These are phyloP conservation scores for Arremon aurantiirostris DNA, from an alignment of 2,797 vertebrate species.

Conservation along the genomic window DNA sequence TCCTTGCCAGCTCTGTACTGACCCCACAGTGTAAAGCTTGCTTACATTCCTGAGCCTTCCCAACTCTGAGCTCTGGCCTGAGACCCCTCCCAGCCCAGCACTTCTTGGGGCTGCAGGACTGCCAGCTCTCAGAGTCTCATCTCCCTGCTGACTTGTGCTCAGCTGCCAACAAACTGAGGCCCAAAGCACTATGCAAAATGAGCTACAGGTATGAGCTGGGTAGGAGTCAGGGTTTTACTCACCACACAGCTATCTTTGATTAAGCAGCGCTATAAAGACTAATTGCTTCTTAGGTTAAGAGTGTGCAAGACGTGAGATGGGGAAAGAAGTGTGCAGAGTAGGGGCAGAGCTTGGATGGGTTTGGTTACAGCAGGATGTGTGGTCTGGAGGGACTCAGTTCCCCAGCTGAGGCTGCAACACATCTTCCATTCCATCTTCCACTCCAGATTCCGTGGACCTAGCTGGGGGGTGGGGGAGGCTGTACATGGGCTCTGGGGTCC, in stretches of 20 bases:
- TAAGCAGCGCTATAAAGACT: neutral
- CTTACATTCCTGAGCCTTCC: neutral
- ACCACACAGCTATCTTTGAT: neutral
- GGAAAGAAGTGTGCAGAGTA: neutral
- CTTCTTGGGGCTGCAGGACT: neutral
- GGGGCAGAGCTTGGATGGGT: neutral
- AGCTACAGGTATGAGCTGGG: neutral
- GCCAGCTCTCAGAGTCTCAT: accelerated
- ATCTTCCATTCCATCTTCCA: neutral
- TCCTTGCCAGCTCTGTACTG: neutral
- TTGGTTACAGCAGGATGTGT: neutral
- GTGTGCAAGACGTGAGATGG: neutral
- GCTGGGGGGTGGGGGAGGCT: neutral
- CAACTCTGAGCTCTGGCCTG: neutral
- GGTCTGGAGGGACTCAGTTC: neutral
- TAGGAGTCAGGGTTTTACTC: neutral
- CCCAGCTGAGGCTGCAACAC: neutral
- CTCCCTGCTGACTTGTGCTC: accelerated
- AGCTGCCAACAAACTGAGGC: neutral
- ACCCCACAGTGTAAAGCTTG: accelerated
- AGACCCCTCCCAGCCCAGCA: neutral
- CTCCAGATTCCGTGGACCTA: neutral
- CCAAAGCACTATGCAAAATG: accelerated
- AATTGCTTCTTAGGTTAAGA: neutral
- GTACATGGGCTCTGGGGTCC: neutral